Evolutionary conservation across 2,797 vertebrate genomes (phyloP).

Genomic region (Cynopterus sphinx): DNA sequence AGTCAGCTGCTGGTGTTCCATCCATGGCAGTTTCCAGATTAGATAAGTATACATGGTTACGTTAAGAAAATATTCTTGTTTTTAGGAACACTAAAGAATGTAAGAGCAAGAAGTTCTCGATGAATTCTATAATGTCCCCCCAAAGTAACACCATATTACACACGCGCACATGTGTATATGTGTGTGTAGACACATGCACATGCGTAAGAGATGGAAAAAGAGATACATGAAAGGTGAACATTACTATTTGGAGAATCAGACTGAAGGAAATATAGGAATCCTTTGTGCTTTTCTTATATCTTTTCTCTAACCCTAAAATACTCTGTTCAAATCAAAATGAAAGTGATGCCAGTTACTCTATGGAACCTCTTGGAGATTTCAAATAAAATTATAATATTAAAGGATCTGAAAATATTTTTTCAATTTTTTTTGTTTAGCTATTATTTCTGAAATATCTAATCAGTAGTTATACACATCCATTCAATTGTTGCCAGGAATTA

Average conservation of each 20-base stretch:
- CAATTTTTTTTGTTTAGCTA: not conserved
- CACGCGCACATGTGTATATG: not conserved
- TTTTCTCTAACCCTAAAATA: not conserved
- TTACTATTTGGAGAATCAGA: not conserved
- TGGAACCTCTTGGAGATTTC: not conserved
- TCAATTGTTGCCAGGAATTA: not conserved
- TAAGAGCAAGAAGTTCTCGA: not conserved
- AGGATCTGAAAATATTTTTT: not conserved
- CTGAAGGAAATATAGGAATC: not conserved
- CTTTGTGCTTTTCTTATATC: not conserved
- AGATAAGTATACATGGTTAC: not conserved
- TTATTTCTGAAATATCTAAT: not conserved
- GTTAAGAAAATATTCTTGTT: not conserved
- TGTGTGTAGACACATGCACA: too few relatives aligned
- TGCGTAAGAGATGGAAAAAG: accelerated
- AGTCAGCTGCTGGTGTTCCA: not conserved
- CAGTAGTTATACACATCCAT: not conserved
- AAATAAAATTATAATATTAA: not conserved
- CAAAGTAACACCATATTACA: not conserved
- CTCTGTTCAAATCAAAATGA: not conserved
- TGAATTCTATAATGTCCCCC: not conserved
- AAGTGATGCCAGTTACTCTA: not conserved
- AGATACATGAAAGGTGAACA: not conserved
- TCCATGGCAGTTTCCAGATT: not conserved
- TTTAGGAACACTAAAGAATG: not conserved